These are phyloP conservation scores for Acleris cristana DNA, from an alignment of 2,888 invertebrate species.

Conservation along the genomic window DNA sequence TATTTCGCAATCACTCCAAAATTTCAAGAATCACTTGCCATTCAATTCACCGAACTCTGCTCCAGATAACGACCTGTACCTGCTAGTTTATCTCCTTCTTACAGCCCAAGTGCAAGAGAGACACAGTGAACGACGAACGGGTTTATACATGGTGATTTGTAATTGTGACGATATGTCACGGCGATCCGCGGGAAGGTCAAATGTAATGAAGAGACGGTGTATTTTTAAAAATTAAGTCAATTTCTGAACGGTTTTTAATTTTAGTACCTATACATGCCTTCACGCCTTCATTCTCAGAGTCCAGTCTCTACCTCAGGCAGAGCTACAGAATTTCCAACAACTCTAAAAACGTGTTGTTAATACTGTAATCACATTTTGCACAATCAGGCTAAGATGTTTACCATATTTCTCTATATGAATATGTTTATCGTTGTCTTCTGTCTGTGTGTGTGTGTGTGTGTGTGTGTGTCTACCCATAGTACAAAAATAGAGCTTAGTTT, in stretches of 20 bases:
- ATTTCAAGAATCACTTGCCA: background rate
- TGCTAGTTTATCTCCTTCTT: background rate
- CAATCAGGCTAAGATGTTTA: no score
- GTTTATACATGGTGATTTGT: slow-evolving; percentile 20
- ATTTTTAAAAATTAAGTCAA: slow-evolving; percentile 71
- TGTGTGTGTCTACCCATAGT: no score
- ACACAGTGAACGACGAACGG: background rate
- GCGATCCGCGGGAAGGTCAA: slow-evolving; percentile 50
- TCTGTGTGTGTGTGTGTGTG: no score
- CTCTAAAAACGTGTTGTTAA: no score
- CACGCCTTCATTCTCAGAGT: no score
- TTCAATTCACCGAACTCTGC: background rate
- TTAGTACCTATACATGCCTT: background rate
- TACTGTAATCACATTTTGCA: no score
- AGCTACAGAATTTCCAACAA: no score
- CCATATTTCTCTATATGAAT: no score
- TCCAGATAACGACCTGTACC: slow-evolving; percentile 8
- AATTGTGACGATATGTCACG: slow-evolving; percentile 56
- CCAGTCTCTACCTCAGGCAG: no score
- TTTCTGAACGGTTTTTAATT: slow-evolving; percentile 54
- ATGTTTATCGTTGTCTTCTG: no score
- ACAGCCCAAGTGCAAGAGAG: background rate
- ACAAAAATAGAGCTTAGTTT: no score
- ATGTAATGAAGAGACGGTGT: slow-evolving; percentile 70
- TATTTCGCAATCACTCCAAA: background rate